Conservation (phyloP, 2,888 invertebrate species). For the Brenthis ino region DNA sequence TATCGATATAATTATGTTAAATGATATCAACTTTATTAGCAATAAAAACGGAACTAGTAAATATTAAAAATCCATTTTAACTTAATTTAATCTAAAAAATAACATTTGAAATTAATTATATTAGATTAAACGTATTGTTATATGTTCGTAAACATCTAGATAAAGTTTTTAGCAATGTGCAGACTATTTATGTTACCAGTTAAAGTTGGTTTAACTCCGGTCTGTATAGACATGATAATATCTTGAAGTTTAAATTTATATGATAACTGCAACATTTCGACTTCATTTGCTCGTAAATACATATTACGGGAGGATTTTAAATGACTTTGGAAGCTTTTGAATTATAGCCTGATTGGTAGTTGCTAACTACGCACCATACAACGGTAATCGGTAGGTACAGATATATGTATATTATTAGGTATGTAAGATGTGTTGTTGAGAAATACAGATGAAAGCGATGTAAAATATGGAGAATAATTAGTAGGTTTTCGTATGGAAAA, state of each 20-base stretch:
- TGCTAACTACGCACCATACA: not conserved
- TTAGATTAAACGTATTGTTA: constrained; percentile 26
- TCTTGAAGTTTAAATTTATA: constrained; percentile 22
- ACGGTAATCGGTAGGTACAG: not conserved
- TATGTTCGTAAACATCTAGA: not conserved
- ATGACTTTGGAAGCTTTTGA: constrained; percentile 1
- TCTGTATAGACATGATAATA: constrained; percentile 8
- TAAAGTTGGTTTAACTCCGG: constrained; percentile 15
- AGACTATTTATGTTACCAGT: constrained; percentile 29
- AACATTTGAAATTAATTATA: constrained; percentile 8
- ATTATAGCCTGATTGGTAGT: constrained; percentile 5
- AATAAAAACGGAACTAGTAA: not conserved
- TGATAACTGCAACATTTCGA: constrained; percentile 13
- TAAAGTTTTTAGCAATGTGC: constrained; percentile 23
- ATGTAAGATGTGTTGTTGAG: too few species aligned
- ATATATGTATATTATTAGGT: not conserved
- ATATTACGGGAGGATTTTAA: constrained; percentile 5
- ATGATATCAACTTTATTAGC: not conserved
- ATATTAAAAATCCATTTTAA: not conserved
- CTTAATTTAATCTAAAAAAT: constrained; percentile 2
- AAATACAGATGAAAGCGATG: too few species aligned
- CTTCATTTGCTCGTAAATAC: constrained; percentile 12
- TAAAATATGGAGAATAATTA: not conserved
- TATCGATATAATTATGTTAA: not conserved
- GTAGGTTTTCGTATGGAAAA: not conserved